Base-by-base conservation (phyloP, 1,140 invertebrate genomes). In the Lepidurus couesii region DNA sequence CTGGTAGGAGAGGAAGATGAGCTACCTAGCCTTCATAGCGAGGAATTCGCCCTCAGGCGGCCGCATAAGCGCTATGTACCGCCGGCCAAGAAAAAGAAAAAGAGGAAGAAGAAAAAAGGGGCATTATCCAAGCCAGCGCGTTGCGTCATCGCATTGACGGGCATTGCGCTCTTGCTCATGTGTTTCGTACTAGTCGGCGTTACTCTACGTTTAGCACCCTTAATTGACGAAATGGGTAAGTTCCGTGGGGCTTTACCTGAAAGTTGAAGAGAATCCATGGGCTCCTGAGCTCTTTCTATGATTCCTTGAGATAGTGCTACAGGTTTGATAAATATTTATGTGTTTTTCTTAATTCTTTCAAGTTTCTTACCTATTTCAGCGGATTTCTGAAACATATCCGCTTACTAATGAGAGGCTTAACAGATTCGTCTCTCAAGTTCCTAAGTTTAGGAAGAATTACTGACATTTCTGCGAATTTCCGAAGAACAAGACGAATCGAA, bases 171-270 rank as follows among this genome's bases (percentile, higher is more conserved):
- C 21, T 80, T 84, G 1, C 79, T 82, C 75, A 82, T 84, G 80
- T 83, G 83, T 75, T 80, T 84, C 80, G 79, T 84, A 21, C 77
- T 84, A 65, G 83, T 84, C 8, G 84, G 84, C 8, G 78, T 84
- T 11, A 84, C 84, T 1, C 80, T 84, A 24, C 81, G 83, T 21
- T 81, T 84, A 82, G 84, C 84, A 21, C 84, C 84, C 10, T 81
- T 84, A 45, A 84, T 84, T 77, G 84, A 84, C 77, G 84, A 84
- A 75, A 83, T 84, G 81, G 84, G 84, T 84, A 80, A 84, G 84
- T 83, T 74, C 77, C 16, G 16, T 65, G 8, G 9, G 21, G 21
- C 10, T 13, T 21, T 7, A 7, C 16, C n/a, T 21, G 16, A 65
- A 21, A n/a, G 16, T 65, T 7, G 7, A 16, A 1, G n/a, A 16